Conservation (phyloP, 2,888 invertebrate genomes). For the Leistus spinibarbis region DNA sequence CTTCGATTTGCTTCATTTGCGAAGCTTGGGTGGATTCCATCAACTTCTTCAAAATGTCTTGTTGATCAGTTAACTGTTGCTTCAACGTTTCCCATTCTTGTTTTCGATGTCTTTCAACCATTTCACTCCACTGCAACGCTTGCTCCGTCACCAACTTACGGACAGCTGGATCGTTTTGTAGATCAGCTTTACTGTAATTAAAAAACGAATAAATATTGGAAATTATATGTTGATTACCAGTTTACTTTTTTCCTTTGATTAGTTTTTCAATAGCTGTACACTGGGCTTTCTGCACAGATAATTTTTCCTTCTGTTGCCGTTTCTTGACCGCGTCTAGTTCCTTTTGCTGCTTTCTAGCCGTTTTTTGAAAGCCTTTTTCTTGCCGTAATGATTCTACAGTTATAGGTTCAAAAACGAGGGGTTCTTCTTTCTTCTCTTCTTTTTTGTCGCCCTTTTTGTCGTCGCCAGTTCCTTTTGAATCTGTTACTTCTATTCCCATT, state of each 20-base stretch:
- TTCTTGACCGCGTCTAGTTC: constrained; percentile 91
- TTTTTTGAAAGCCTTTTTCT: constrained; percentile 92
- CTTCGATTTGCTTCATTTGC: constrained; percentile 89
- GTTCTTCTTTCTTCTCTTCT: constrained; percentile 76
- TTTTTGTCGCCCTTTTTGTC: constrained; percentile 59
- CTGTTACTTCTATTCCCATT: constrained; percentile 81
- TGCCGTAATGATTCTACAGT: constrained; percentile 84
- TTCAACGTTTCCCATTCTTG: constrained; percentile 85
- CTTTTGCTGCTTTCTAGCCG: constrained; percentile 94
- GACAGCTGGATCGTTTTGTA: constrained; percentile 77
- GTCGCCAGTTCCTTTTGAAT: constrained; percentile 52
- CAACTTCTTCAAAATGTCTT: constrained; percentile 70
- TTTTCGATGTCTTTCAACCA: constrained; percentile 81
- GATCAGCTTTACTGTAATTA: constrained; percentile 74
- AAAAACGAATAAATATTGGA: not conserved
- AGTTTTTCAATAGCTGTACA: constrained; percentile 91
- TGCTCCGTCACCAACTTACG: constrained; percentile 89
- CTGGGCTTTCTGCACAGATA: constrained; percentile 88
- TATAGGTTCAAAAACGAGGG: constrained; percentile 86
- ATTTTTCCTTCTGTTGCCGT: constrained; percentile 91
- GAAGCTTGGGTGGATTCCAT: constrained; percentile 81
- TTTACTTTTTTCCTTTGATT: constrained; percentile 89
- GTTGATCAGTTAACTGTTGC: constrained; percentile 83
- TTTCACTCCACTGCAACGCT: constrained; percentile 92
- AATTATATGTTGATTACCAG: constrained; percentile 14